These are phyloP conservation scores for Trichonephila inaurata DNA, from an alignment of 1,140 invertebrate species.

Conservation along the genomic window DNA sequence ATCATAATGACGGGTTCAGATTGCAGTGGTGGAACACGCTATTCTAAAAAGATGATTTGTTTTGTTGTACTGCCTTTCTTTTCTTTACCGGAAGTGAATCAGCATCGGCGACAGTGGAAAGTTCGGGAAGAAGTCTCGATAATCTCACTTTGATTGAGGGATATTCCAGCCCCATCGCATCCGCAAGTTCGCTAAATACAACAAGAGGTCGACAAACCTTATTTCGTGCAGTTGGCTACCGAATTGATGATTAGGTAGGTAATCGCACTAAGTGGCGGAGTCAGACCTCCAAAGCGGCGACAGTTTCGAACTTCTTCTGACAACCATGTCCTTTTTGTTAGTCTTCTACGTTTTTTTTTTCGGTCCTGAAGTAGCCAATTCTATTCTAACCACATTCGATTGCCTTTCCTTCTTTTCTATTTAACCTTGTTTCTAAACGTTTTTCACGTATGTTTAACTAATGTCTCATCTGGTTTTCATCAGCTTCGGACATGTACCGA, in stretches of 20 bases:
- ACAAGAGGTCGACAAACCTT: slow-evolving; percentile 25
- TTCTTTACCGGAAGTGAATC: not conserved
- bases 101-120: not conserved
- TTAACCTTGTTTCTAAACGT: no score
- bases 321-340: not conserved
- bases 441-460: no score
- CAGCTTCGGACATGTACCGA: no score
- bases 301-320: slow-evolving; percentile 9
- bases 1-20: not conserved
- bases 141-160: not conserved
- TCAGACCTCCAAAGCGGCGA: not conserved
- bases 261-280: slow-evolving; percentile 31
- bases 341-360: not conserved
- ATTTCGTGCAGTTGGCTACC: slow-evolving; percentile 24
- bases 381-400: not conserved
- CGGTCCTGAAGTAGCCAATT: not conserved
- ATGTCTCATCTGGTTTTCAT: no score
- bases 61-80: not conserved
- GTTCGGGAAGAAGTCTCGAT: not conserved
- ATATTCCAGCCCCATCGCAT: not conserved
- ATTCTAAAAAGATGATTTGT: not conserved
- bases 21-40: not conserved
- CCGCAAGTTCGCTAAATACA: not conserved
- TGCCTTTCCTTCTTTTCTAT: no score
- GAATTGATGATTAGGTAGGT: slow-evolving; percentile 50